These are phyloP conservation scores for Acleris emargana DNA, from an alignment of 2,888 invertebrate genomes.

Conservation along the genomic window DNA sequence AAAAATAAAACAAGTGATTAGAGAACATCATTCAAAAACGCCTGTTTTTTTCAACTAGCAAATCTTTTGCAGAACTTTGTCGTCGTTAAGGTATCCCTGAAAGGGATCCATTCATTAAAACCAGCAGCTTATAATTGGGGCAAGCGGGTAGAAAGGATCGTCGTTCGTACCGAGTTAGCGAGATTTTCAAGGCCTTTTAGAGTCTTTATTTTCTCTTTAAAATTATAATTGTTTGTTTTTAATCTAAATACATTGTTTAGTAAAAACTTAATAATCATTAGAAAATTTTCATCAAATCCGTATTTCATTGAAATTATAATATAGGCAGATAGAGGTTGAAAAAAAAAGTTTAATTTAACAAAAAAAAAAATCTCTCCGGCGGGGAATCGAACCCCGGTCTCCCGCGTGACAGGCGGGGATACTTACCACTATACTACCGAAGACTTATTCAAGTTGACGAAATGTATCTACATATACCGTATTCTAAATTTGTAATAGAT, in stretches of 20 bases:
- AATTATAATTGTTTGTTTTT: no score
- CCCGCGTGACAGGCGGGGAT: constrained; percentile 85
- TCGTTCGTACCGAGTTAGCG: no score
- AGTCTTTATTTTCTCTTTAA: no score
- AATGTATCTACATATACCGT: neutral
- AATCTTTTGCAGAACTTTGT: neutral
- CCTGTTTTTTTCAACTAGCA: neutral
- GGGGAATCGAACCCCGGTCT: constrained; percentile 85
- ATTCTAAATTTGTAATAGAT: neutral
- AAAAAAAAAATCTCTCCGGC: constrained; percentile 65
- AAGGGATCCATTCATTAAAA: no score
- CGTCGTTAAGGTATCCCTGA: neutral
- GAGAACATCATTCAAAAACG: neutral
- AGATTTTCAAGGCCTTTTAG: no score
- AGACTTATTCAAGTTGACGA: constrained; percentile 47
- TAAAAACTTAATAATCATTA: no score
- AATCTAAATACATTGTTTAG: no score
- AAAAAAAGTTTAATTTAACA: neutral
- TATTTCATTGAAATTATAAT: neutral
- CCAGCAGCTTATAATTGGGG: neutral
- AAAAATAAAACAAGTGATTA: no score
- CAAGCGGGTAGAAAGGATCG: neutral
- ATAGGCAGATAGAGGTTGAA: no score
- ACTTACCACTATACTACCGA: constrained; percentile 84
- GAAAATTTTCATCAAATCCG: no score